Conservation (phyloP, 2,797 vertebrate genomes). For the Apodemus agrarius region DNA sequence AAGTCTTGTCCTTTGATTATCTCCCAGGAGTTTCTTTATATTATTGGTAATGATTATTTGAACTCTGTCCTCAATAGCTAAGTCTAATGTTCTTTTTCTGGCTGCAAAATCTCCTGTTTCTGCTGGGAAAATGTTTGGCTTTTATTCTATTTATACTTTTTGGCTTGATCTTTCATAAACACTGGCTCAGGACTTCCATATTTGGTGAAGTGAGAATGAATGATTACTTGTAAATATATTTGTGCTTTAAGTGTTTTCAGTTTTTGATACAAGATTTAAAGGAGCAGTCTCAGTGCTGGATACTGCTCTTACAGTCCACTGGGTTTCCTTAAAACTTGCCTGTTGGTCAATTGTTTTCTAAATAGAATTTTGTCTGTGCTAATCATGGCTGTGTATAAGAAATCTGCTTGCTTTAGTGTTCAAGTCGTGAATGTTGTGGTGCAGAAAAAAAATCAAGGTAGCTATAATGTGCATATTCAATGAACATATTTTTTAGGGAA, state of each 20-base stretch:
- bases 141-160: constrained; percentile 73
- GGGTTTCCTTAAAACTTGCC: constrained; percentile 11
- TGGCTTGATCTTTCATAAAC: constrained; percentile 54
- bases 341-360: constrained; percentile 34
- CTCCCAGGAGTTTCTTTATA: constrained; percentile 64
- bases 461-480: constrained; percentile 11
- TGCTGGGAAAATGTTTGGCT: constrained; percentile 57
- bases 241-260: constrained; percentile 62
- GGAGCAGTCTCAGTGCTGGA: neutral
- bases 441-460: neutral
- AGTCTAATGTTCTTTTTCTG: constrained; percentile 22
- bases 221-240: constrained; percentile 51
- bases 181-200: constrained; percentile 59
- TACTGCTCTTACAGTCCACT: constrained; percentile 4
- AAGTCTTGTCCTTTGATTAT: constrained; percentile 75
- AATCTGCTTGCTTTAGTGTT: constrained; percentile 49
- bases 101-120: constrained; percentile 52
- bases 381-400: constrained; percentile 1
- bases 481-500: neutral
- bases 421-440: neutral
- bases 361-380: constrained; percentile 17
- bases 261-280: constrained; percentile 34
- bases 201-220: constrained; percentile 66
- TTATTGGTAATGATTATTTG: constrained; percentile 70
- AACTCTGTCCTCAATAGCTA: constrained; percentile 56